These are phyloP conservation scores for Temnothorax longispinosus DNA, from an alignment of 1,140 invertebrate species.

Conservation along the genomic window DNA sequence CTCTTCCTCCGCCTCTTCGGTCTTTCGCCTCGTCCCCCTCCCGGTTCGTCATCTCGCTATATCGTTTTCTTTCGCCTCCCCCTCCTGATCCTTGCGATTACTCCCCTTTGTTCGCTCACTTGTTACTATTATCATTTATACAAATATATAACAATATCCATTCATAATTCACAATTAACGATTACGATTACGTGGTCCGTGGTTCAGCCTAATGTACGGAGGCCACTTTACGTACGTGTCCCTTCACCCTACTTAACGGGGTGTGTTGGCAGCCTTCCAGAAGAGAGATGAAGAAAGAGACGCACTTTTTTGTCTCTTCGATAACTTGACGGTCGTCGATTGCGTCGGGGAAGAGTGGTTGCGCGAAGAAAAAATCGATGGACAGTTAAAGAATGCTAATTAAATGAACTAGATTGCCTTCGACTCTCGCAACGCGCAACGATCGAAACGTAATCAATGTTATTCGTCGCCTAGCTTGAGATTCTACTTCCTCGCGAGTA, in stretches of 20 bases:
- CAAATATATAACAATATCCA: constrained; percentile 64
- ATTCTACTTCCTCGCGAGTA: neutral
- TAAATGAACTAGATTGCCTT: constrained; percentile 16
- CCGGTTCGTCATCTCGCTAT: neutral
- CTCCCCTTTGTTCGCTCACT: constrained; percentile 21
- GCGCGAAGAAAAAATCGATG: constrained; percentile 30
- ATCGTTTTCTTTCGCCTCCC: constrained; percentile 41
- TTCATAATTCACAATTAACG: constrained; percentile 49
- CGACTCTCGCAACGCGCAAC: constrained; percentile 40
- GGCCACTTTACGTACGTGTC: constrained; percentile 46
- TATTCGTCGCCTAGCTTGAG: neutral
- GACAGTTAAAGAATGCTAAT: constrained; percentile 28
- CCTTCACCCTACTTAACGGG: constrained; percentile 24
- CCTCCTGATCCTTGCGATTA: constrained; percentile 47
- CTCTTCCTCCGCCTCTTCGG: neutral
- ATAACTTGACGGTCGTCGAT: constrained; percentile 44
- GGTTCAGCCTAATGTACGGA: constrained; percentile 49
- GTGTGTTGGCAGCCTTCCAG: constrained; percentile 31
- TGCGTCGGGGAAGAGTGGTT: neutral
- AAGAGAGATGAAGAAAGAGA: constrained; percentile 55
- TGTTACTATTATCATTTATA: constrained; percentile 54
- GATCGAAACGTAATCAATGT: neutral
- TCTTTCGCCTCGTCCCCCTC: neutral
- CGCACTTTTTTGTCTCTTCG: constrained; percentile 13
- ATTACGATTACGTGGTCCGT: constrained; percentile 62